Conservation (phyloP, 2,113 vertebrate genomes). For the Chroicocephalus ridibundus region DNA sequence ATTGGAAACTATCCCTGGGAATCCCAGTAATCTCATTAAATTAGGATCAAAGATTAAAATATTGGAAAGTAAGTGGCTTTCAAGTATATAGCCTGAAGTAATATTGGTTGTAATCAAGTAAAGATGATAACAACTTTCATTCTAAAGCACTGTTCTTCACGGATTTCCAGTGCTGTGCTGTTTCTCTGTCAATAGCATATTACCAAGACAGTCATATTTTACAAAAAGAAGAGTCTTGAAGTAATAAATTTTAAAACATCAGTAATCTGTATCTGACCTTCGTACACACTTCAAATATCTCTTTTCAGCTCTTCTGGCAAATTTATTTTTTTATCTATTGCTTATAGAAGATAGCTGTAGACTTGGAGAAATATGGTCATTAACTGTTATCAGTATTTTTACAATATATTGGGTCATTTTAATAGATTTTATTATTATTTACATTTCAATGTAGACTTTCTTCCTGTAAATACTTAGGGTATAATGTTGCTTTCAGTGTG, state of each 20-base stretch:
- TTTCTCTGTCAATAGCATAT: background rate
- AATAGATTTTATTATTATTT: background rate
- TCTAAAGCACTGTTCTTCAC: background rate
- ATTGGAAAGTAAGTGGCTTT: background rate
- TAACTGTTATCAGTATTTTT: background rate
- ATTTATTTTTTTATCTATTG: background rate
- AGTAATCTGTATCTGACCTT: conserved; percentile 23
- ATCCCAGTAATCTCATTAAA: background rate
- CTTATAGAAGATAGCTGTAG: background rate
- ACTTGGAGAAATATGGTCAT: background rate
- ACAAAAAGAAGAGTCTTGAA: background rate
- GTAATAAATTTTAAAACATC: background rate
- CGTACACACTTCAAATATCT: background rate
- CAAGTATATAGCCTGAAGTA: background rate
- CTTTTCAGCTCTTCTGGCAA: background rate
- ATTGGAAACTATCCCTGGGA: background rate
- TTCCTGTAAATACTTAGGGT: background rate
- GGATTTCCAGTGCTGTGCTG: background rate
- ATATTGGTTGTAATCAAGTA: background rate
- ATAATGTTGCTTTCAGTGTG: background rate
- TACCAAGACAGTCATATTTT: background rate
- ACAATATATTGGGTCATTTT: background rate
- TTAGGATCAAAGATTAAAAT: background rate
- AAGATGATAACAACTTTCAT: background rate
- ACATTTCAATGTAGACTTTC: background rate